phyloP scores from a whole-genome alignment of 2,888 invertebrate species.

The Cataglyphis rosenhaueri region DNA sequence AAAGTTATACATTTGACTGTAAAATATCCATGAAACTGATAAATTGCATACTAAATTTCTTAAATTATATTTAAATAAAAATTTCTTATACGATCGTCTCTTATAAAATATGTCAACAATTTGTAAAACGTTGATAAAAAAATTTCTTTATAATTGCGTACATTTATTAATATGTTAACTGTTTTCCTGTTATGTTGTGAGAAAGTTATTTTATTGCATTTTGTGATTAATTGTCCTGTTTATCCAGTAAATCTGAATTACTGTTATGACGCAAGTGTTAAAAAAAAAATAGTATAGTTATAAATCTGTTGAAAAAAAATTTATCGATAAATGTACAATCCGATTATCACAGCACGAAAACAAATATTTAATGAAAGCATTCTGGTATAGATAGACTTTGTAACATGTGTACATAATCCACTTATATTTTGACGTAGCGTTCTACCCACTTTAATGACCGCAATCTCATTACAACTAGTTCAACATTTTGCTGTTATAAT shows the following conservation, averaged over 20 bases:
- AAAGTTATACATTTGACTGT: neutral
- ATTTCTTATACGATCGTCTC: neutral
- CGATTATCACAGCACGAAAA: slow-evolving; percentile 21
- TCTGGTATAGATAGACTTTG: neutral
- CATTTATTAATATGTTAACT: neutral
- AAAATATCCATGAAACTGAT: neutral
- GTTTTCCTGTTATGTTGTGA: neutral
- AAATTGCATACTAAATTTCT: neutral
- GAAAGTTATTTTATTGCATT: neutral
- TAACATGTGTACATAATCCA: neutral
- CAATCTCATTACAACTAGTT: slow-evolving; percentile 8
- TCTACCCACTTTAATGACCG: slow-evolving; percentile 32
- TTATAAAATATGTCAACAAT: neutral
- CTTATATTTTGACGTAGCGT: slow-evolving; percentile 18
- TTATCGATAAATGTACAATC: slow-evolving; percentile 17
- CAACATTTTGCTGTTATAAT: slow-evolving; percentile 36
- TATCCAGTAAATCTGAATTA: neutral
- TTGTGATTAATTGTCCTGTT: neutral
- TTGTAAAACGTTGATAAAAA: neutral
- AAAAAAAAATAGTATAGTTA: slow-evolving; percentile 23
- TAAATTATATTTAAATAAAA: too few relatives aligned
- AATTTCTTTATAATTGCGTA: neutral
- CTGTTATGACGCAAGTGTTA: neutral
- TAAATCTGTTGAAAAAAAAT: neutral
- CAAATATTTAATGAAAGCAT: slow-evolving; percentile 30